Percentiles rank a stretch among this genome's conserved stretches.
Evolutionary conservation across 2,797 vertebrate species (phyloP).

Genomic region (Orientallactaga sibirica): DNA sequence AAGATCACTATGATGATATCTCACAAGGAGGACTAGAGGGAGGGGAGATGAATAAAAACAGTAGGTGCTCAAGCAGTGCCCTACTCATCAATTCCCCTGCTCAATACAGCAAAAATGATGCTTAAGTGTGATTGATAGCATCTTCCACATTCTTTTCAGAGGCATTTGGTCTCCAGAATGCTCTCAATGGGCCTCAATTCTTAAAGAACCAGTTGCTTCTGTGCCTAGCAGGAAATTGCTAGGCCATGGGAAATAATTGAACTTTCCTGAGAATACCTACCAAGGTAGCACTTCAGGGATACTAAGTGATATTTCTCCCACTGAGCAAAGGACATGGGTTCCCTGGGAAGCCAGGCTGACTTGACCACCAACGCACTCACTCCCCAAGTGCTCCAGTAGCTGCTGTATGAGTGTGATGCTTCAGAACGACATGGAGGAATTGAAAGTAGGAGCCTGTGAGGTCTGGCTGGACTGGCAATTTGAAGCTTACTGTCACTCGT

Average conservation of each 20-base stretch:
- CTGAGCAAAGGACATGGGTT: slow-evolving; percentile 62
- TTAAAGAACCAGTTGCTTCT: slow-evolving; percentile 40
- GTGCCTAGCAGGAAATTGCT: slow-evolving; percentile 70
- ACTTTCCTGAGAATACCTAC: slow-evolving; percentile 64
- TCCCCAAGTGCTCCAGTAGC: background rate
- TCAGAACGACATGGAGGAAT: background rate
- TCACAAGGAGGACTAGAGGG: background rate
- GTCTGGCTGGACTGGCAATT: background rate
- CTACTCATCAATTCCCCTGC: slow-evolving; percentile 28
- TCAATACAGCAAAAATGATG: slow-evolving; percentile 64
- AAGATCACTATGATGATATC: slow-evolving; percentile 18
- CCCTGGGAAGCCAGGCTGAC: slow-evolving; percentile 38
- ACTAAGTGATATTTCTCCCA: slow-evolving; percentile 51
- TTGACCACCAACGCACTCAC: background rate
- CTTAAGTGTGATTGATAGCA: slow-evolving; percentile 46
- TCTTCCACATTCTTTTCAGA: slow-evolving; percentile 12
- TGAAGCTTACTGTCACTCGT: slow-evolving; percentile 29
- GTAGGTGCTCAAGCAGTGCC: slow-evolving; percentile 25
- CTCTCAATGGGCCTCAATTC: slow-evolving; percentile 19
- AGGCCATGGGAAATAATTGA: slow-evolving; percentile 69
- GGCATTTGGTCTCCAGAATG: slow-evolving; percentile 32
- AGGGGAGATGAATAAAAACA: slow-evolving; percentile 71
- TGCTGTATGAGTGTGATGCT: background rate
- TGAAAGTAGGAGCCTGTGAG: background rate
- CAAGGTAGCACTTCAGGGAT: slow-evolving; percentile 49